phyloP scores from a whole-genome alignment of 2,888 invertebrate species.

The Thelaira solivaga region DNA sequence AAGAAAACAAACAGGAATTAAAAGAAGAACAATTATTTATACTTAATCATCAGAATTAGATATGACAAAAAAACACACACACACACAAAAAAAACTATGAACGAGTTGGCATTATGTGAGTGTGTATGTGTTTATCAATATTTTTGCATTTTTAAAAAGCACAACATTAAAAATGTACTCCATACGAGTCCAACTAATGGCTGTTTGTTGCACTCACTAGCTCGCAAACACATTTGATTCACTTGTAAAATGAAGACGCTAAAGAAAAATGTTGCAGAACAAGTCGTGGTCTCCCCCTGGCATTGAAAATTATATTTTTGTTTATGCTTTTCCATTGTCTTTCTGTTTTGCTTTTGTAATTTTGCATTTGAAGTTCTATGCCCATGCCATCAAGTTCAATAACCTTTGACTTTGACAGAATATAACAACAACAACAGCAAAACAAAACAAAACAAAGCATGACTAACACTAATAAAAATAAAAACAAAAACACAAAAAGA shows the following conservation, averaged over 20 bases:
- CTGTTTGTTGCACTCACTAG: neutral
- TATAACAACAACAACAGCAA: slow-evolving; percentile 33
- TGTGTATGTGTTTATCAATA: neutral
- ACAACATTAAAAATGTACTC: neutral
- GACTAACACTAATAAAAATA: slow-evolving; percentile 32
- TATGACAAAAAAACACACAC: neutral
- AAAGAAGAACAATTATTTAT: neutral
- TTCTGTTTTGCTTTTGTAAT: slow-evolving; percentile 29
- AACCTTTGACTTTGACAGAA: slow-evolving; percentile 71
- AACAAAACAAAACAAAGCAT: slow-evolving; percentile 10
- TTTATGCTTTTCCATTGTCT: slow-evolving; percentile 20
- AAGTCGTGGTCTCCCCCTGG: slow-evolving; percentile 67
- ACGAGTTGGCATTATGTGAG: neutral
- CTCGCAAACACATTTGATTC: neutral
- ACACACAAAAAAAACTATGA: neutral
- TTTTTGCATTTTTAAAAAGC: slow-evolving; percentile 15
- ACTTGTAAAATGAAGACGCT: slow-evolving; percentile 4
- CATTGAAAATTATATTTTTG: slow-evolving; percentile 69
- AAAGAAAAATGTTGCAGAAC: slow-evolving; percentile 55
- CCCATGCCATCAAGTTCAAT: slow-evolving; percentile 68
- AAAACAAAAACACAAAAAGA: slow-evolving; percentile 10
- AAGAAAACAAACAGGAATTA: neutral
- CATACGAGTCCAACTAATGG: too few species aligned
- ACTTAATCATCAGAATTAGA: slow-evolving; percentile 10
- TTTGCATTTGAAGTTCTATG: slow-evolving; percentile 68